phyloP scores from a whole-genome alignment of 2,888 invertebrate genomes.

The Cerastis leucographa region DNA sequence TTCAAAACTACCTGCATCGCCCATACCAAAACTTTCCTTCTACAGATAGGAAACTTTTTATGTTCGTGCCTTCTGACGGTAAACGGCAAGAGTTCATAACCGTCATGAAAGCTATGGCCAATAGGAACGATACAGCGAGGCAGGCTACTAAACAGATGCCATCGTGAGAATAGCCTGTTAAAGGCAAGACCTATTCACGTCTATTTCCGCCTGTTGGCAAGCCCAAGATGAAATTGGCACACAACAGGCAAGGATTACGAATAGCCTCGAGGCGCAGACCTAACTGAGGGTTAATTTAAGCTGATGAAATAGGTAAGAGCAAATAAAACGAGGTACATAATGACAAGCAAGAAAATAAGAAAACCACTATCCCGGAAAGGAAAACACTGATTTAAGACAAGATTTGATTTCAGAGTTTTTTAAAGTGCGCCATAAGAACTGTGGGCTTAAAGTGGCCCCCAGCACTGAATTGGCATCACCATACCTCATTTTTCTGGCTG shows the following conservation, averaged over 20 bases:
- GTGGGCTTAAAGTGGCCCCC: neutral
- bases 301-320: neutral
- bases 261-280: neutral
- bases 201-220: neutral
- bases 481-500: neutral
- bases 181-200: neutral
- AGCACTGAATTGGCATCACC: neutral
- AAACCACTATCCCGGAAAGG: neutral
- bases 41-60: neutral
- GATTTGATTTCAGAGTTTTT: neutral
- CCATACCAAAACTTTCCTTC: neutral
- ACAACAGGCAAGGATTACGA: neutral
- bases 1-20: neutral
- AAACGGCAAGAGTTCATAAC: neutral
- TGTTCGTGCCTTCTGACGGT: neutral
- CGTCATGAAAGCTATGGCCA: neutral
- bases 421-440: neutral
- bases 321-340: neutral
- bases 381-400: too few species aligned
- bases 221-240: conserved; percentile 20
- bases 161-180: neutral
- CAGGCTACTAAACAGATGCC: neutral
- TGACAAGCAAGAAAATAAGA: neutral
- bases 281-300: neutral
- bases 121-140: neutral